These are phyloP conservation scores for Salvelinus sp. DNA, from an alignment of 2,113 vertebrate species.

Conservation along the genomic window DNA sequence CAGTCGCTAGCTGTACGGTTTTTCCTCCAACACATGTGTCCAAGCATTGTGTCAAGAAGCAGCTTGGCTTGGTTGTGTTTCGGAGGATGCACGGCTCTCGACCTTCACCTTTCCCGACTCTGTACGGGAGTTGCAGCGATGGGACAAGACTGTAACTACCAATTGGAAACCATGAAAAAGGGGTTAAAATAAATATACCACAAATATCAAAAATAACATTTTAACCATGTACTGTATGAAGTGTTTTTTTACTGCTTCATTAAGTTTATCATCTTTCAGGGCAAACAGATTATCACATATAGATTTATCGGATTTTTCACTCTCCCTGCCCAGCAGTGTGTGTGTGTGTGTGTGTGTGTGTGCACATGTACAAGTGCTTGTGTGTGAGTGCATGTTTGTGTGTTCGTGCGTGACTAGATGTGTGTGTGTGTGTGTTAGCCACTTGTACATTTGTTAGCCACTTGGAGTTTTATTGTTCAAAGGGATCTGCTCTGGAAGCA, in stretches of 20 bases:
- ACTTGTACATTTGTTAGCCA: not conserved
- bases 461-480: not conserved
- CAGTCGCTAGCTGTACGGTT: no score
- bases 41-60: no score
- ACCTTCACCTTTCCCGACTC: no score
- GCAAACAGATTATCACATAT: constrained; percentile 1
- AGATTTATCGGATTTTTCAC: not conserved
- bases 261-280: constrained; percentile 5
- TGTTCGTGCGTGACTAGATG: not conserved
- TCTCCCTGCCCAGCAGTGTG: not conserved
- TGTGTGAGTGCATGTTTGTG: not conserved
- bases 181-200: no score
- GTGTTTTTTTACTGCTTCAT: not conserved
- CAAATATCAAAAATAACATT: not conserved
- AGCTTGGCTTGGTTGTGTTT: no score
- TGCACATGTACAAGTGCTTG: not conserved
- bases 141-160: no score
- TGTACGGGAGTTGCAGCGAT: no score
- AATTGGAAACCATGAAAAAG: no score
- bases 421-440: not conserved
- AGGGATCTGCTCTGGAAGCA: not conserved
- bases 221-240: not conserved
- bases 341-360: not conserved
- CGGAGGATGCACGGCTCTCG: no score
- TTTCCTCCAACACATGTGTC: no score